Evolutionary conservation across 2,113 vertebrate genomes (phyloP), one percentile per base, ranked within the genome.

Genomic region (Lampris megalopsis): DNA sequence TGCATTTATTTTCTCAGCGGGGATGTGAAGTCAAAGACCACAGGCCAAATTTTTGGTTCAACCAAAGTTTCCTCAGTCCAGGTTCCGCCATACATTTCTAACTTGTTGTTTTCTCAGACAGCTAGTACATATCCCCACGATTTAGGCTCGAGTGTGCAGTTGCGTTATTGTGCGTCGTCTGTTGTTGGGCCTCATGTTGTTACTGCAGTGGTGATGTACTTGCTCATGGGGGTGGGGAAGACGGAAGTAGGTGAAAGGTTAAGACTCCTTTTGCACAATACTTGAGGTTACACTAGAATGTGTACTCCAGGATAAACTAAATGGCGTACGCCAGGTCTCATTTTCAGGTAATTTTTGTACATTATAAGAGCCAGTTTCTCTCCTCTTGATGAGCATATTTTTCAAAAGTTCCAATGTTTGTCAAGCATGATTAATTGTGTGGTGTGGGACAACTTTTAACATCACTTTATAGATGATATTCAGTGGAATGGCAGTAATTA

Each of bases 191-290:
- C 0, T 66, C 9, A 0, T 42, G 7, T 69, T 70, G 68, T 63
- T 48, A 24, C 24, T 24, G 24, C 24, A 24, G 53, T 50, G 50
- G 38, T 5, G 38, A 49, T n/a, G 58, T 48, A 6, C 52, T 36
- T 10, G 60, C 65, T 35, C 48, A 50, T 5, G 5, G 49, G 50
- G 78, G 42, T 5, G 11, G 71, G 9, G 13, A 36, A 7, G 37
- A 47, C 45, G 49, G 41, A 92, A 87, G 40, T 93, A 63, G 90
- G 91, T 86, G 45, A 94, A 92, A 92, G 92, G 86, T 93, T 71
- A 49, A 1, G 2, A 48, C 43, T 42, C 52, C 56, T 77, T 40
- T 63, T 9, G 36, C 50, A 83, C 80, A 82, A 78, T 64, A 68
- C 50, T 9, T 3, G 1, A 2, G 2, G 6, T 42, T 59, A n/a